Evolutionary conservation across 2,888 invertebrate genomes (phyloP).

Genomic region (Cheilosia grossa): DNA sequence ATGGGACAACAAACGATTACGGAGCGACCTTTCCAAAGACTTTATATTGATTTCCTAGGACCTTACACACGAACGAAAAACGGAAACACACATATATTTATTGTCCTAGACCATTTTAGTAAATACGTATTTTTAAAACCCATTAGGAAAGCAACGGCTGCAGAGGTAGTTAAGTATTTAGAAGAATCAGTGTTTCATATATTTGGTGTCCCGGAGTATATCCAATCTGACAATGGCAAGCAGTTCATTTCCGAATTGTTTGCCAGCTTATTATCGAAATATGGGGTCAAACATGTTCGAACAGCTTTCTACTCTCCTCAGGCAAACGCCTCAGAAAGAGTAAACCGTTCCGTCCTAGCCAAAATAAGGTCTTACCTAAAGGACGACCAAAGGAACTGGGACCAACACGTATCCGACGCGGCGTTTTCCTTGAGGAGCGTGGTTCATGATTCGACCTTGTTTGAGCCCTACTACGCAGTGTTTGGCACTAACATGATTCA

Average conservation of each 20-base stretch:
- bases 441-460: not conserved
- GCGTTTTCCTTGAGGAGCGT: not conserved
- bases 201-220: constrained; percentile 4
- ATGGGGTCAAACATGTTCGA: constrained; percentile 52
- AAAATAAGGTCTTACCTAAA: not conserved
- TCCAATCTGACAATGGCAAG: not conserved
- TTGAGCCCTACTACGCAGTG: not conserved
- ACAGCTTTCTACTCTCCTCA: constrained; percentile 55
- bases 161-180: not conserved
- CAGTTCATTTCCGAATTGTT: constrained; percentile 16
- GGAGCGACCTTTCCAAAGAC: constrained; percentile 38
- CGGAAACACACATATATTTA: constrained; percentile 41
- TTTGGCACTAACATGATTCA: not conserved
- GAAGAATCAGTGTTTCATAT: not conserved
- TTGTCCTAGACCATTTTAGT: constrained; percentile 41
- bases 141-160: not conserved
- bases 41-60: constrained; percentile 56
- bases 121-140: not conserved
- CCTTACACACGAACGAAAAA: constrained; percentile 48
- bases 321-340: constrained; percentile 51
- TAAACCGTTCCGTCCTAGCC: not conserved
- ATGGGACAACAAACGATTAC: constrained; percentile 22
- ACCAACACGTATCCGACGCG: not conserved
- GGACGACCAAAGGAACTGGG: no score
- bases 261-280: constrained; percentile 31